phyloP scores from a whole-genome alignment of 2,113 vertebrate genomes.

The Larimichthys crocea region DNA sequence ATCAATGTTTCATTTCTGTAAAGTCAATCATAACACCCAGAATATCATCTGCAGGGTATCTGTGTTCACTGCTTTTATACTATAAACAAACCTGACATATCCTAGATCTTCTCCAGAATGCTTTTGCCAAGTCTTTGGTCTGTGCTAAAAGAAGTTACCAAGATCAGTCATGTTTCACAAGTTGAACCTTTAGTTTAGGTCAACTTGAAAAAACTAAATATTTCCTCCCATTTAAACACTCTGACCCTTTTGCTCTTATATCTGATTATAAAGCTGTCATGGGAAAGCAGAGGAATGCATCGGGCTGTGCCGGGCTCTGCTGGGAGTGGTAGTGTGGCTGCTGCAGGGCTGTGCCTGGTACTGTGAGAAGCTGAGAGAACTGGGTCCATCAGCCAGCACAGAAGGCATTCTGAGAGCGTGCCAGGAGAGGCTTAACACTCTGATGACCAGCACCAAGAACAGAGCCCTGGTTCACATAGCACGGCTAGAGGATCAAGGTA shows the following conservation, averaged over 20 bases:
- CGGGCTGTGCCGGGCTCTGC: conserved; percentile 92
- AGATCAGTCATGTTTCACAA: not conserved
- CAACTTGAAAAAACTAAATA: not conserved
- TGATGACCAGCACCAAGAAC: conserved; percentile 93
- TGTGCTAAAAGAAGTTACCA: not conserved
- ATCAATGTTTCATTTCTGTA: not conserved
- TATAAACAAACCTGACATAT: not conserved
- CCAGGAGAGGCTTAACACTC: conserved; percentile 88
- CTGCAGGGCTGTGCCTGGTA: conserved; percentile 92
- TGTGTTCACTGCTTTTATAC: not conserved
- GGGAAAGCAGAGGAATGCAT: conserved; percentile 98
- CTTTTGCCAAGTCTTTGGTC: no score
- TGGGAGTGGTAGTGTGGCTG: conserved; percentile 92
- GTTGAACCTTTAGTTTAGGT: not conserved
- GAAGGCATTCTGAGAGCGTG: conserved; percentile 91
- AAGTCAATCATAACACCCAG: not conserved
- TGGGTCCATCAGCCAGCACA: conserved; percentile 55
- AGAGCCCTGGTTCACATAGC: conserved; percentile 95
- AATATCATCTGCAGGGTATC: not conserved
- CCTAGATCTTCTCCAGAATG: no score
- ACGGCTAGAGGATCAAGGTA: conserved; percentile 92
- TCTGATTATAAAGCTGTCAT: conserved; percentile 86
- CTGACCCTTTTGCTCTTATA: not conserved
- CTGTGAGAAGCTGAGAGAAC: conserved; percentile 88
- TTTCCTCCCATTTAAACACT: not conserved